phyloP scores from a whole-genome alignment of 2,113 vertebrate genomes.

The Heteronetta atricapilla region DNA sequence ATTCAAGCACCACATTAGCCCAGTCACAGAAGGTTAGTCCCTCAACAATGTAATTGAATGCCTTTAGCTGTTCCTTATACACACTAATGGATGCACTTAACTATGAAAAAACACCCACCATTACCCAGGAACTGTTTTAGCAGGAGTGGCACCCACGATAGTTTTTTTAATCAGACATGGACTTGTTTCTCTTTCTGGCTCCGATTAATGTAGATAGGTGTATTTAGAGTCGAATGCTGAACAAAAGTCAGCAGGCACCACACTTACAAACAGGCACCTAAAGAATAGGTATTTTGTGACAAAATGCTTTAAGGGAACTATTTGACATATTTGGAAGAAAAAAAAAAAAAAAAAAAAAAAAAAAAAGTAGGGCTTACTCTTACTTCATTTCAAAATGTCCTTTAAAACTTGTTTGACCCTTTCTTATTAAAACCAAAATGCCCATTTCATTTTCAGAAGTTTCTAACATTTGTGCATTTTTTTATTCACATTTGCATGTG shows the following conservation, averaged over 20 bases:
- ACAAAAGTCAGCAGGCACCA: not conserved
- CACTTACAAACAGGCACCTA: not conserved
- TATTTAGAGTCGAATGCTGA: not conserved
- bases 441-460: not conserved
- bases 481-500: not conserved
- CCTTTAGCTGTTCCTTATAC: not conserved
- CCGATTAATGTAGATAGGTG: not conserved
- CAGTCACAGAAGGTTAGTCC: not conserved
- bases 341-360: rapidly evolving
- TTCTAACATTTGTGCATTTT: not conserved
- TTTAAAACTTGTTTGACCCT: not conserved
- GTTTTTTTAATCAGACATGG: not conserved
- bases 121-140: not conserved
- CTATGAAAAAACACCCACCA: not conserved
- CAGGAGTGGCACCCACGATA: not conserved
- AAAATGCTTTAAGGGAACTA: too few species aligned
- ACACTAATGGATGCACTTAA: not conserved
- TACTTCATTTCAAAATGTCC: not conserved
- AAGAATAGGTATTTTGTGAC: not conserved
- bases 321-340: not conserved
- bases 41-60: not conserved
- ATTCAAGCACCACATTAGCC: slow-evolving; percentile 48
- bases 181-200: not conserved
- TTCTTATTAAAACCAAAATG: not conserved
- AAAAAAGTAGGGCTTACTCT: rapidly evolving